These are phyloP conservation scores for Phaonia tiefii DNA, from an alignment of 2,888 invertebrate species.

Conservation along the genomic window DNA sequence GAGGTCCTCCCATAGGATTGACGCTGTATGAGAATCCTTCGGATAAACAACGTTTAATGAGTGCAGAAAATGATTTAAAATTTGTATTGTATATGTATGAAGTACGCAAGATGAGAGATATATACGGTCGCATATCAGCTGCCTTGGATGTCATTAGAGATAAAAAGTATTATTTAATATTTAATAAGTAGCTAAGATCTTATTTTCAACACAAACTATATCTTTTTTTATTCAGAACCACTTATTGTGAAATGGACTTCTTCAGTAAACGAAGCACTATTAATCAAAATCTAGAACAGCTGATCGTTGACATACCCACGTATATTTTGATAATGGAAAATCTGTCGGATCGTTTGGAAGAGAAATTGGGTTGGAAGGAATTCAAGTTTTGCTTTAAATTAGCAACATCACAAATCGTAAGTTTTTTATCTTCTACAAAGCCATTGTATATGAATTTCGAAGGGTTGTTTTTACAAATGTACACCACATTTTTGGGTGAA, in stretches of 20 bases:
- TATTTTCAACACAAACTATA: not conserved
- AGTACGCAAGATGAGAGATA: conserved; percentile 78
- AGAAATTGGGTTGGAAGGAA: conserved; percentile 84
- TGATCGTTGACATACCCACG: conserved; percentile 84
- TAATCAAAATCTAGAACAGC: conserved; percentile 83
- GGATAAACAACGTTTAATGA: conserved; percentile 72
- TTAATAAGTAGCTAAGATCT: conserved; percentile 34
- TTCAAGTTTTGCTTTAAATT: conserved; percentile 85
- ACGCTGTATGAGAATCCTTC: conserved; percentile 72
- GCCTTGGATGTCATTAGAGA: conserved; percentile 77
- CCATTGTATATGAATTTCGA: not conserved
- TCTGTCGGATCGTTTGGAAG: conserved; percentile 84
- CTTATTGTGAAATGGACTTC: conserved; percentile 84
- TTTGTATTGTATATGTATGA: conserved; percentile 79
- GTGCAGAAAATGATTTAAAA: conserved; percentile 77
- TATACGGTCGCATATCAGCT: conserved; percentile 77
- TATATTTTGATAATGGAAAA: conserved; percentile 84
- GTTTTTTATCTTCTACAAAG: conserved; percentile 14
- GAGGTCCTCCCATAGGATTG: conserved; percentile 72
- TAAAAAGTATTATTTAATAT: too few relatives aligned
- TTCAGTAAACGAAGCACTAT: conserved; percentile 84
- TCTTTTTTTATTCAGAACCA: conserved; percentile 80
- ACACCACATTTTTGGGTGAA: not conserved
- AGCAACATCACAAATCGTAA: conserved; percentile 85
- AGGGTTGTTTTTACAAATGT: not conserved